Evolutionary conservation across 1,140 invertebrate genomes (phyloP), one percentile per base, ranked within the genome.

Genomic region (Drosophila dunni): DNA sequence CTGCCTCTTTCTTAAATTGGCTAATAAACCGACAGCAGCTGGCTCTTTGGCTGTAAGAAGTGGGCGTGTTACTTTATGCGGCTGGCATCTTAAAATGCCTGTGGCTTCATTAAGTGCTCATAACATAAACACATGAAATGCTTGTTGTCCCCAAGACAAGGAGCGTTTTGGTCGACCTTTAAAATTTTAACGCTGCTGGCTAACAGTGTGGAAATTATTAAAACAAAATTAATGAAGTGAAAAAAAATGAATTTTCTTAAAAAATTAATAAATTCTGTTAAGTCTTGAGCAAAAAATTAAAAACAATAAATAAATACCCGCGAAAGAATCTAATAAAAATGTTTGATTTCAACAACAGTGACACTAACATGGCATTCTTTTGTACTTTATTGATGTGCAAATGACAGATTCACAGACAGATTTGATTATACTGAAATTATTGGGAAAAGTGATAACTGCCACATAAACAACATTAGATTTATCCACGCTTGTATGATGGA

Each of bases 1-100:
- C 75, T 76, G 80, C 58, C 80, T 85, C 76, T 85, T 71, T 83
- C 83, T 88, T 74, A 88, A 86, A 86, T 86, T 86, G 83, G 83
- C 83, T 88, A 86, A 86, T 86, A 86, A 86, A 86, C 84, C 73
- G 83, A 78, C 82, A 86, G 81, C 79, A 79, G 69, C 20, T 54
- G 68, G 45, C 20, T 46, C 60, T 65, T 17, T 38, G 56, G 13
- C 46, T 29, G 13, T 34, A 24, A 75, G 50, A 15, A 20, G 34
- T 44, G 61, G 75, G 75, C 80, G 72, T 83, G 78, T 78, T 78
- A 75, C 65, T 77, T 80, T 70, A 68, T 84, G 68, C 68, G 77
- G 82, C 69, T 68, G 72, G 67, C 70, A 79, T 78, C 50, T 66
- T 76, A 36, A 86, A 88, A 83, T 88, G 79, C 83, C 72, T 88